Conservation (phyloP, 2,797 vertebrate species). For the Chromobotia macracanthus region DNA sequence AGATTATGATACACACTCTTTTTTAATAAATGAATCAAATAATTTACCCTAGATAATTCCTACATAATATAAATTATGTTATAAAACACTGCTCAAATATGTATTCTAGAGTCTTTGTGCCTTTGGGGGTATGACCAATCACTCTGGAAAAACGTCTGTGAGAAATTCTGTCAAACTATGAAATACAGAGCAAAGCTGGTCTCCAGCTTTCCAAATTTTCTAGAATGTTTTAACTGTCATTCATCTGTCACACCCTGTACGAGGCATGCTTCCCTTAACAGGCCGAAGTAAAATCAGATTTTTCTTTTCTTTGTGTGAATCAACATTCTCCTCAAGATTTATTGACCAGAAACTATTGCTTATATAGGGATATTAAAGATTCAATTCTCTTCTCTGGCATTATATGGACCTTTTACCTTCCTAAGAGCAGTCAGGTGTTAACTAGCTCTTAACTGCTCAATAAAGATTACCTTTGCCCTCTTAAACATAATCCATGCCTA, state of each 20-base stretch:
- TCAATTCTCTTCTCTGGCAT: not conserved
- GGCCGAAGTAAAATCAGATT: slow-evolving; percentile 1
- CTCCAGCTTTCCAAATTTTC: slow-evolving; percentile 47
- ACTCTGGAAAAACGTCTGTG: slow-evolving; percentile 48
- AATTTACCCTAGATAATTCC: too few species aligned
- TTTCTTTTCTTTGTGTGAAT: slow-evolving; percentile 30
- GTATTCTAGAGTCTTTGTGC: too few species aligned
- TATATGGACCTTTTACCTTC: slow-evolving; percentile 30
- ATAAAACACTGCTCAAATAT: too few species aligned
- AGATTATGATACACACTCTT: too few species aligned
- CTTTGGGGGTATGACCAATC: slow-evolving; percentile 56
- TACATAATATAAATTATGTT: too few species aligned
- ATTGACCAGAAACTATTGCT: too few species aligned
- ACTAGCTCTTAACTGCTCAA: slow-evolving; percentile 39
- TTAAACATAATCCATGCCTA: slow-evolving; percentile 26
- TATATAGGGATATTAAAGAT: not conserved
- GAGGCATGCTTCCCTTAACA: slow-evolving; percentile 25
- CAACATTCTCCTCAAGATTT: not conserved
- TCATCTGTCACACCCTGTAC: too few species aligned
- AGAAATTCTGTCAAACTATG: slow-evolving; percentile 72
- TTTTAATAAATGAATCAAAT: too few species aligned
- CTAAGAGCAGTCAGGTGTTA: slow-evolving; percentile 23
- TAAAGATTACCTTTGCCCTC: slow-evolving; percentile 34
- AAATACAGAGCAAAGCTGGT: slow-evolving; percentile 58
- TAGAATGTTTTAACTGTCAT: slow-evolving; percentile 47